Evolutionary conservation across 2,888 invertebrate species (phyloP).

Genomic region (Philaethria dido): DNA sequence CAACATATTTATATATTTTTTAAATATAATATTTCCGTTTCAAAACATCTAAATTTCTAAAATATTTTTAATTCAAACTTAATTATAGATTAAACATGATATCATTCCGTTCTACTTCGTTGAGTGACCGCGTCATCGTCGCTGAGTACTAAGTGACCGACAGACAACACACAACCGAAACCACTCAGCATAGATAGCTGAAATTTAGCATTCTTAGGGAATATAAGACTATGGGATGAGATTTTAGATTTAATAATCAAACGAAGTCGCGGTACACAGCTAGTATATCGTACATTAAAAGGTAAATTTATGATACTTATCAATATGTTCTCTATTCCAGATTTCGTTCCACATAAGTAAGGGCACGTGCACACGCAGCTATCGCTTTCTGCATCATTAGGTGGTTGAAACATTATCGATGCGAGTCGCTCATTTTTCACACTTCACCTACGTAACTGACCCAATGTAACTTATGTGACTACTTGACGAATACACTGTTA

Average conservation of each 20-base stretch:
- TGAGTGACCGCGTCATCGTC: conserved; percentile 65
- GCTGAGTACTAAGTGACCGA: no score
- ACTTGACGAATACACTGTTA: neutral
- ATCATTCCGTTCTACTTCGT: conserved; percentile 79
- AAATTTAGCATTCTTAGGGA: no score
- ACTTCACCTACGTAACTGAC: conserved; percentile 46
- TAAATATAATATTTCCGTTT: no score
- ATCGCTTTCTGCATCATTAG: conserved; percentile 81
- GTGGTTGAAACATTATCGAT: conserved; percentile 64
- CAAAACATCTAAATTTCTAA: no score
- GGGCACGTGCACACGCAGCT: conserved; percentile 62
- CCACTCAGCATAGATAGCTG: no score
- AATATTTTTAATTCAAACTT: no score
- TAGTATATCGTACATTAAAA: neutral
- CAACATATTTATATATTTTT: no score
- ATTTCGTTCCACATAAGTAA: conserved; percentile 22
- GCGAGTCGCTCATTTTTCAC: conserved; percentile 74
- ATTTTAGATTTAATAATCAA: no score
- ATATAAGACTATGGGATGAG: no score
- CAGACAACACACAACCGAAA: no score
- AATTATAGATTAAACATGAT: no score
- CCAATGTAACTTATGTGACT: conserved; percentile 21
- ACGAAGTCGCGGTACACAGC: no score
- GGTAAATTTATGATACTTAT: conserved; percentile 5
- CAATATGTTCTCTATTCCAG: conserved; percentile 1